These are phyloP conservation scores for Torymus texanus DNA, from an alignment of 2,888 invertebrate species.

Conservation along the genomic window DNA sequence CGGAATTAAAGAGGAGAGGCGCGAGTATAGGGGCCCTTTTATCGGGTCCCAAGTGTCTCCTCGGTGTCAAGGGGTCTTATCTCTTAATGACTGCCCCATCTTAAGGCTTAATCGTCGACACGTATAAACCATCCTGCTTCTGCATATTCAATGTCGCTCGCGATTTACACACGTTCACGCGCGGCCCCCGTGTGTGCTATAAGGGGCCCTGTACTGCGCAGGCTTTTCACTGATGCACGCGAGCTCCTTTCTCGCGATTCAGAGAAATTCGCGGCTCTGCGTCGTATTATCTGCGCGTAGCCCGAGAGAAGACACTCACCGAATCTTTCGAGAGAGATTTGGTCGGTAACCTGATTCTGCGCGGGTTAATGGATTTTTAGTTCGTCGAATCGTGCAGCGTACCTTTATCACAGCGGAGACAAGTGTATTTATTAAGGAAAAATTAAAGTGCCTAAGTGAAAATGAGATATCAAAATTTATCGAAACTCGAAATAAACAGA, in stretches of 20 bases:
- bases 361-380: too few species aligned
- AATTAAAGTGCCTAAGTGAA: neutral
- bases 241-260: conserved; percentile 20
- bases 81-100: conserved; percentile 74
- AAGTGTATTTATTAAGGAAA: too few species aligned
- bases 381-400: too few species aligned
- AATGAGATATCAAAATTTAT: too few species aligned
- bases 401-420: too few species aligned
- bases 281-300: neutral
- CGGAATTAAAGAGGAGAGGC: conserved; percentile 47
- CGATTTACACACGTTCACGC: neutral
- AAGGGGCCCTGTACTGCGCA: too few species aligned
- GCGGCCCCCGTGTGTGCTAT: neutral
- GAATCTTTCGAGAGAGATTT: too few species aligned
- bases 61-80: conserved; percentile 71
- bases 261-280: conserved; percentile 31
- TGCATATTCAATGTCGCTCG: conserved; percentile 71
- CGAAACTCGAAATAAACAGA: too few species aligned
- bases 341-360: too few species aligned
- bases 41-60: conserved; percentile 67
- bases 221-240: neutral
- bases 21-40: conserved; percentile 59
- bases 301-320: neutral
- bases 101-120: conserved; percentile 73
- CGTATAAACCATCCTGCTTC: conserved; percentile 72